phyloP scores from a whole-genome alignment of 1,140 invertebrate species.

The Gonioctena quinquepunctata region DNA sequence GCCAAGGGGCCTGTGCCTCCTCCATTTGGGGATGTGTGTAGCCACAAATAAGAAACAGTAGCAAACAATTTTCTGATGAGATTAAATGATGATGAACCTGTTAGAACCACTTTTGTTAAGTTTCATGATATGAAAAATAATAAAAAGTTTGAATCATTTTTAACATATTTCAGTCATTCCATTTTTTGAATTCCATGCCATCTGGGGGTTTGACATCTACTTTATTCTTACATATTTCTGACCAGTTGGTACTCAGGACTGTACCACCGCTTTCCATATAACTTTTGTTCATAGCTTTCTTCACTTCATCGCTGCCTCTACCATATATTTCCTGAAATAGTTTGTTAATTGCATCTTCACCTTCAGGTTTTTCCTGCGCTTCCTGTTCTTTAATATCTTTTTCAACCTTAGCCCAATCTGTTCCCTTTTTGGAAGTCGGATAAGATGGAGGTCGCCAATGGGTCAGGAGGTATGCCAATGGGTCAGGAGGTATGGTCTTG shows the following conservation, averaged over 20 bases:
- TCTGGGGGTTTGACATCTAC: slow-evolving; percentile 92
- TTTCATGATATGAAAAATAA: no score
- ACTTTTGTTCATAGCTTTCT: slow-evolving; percentile 98
- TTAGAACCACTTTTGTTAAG: no score
- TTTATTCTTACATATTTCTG: slow-evolving; percentile 83
- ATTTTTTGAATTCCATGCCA: slow-evolving; percentile 90
- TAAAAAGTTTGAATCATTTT: no score
- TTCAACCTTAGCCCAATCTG: slow-evolving; percentile 87
- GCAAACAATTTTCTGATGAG: no score
- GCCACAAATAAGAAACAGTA: no score
- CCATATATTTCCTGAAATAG: slow-evolving; percentile 96
- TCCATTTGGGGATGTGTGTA: no score
- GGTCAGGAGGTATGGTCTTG: slow-evolving; percentile 61
- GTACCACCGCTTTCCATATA: slow-evolving; percentile 96
- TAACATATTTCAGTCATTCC: slow-evolving; percentile 55
- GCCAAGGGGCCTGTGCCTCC: no score
- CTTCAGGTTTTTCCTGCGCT: slow-evolving; percentile 83
- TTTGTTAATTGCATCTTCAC: slow-evolving; percentile 86
- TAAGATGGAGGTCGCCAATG: slow-evolving; percentile 63
- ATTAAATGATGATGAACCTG: no score
- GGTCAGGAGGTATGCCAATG: no score
- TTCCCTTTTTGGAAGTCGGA: slow-evolving; percentile 67
- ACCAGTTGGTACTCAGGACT: slow-evolving; percentile 98
- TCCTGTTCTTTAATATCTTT: slow-evolving; percentile 80
- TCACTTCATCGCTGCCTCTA: slow-evolving; percentile 89